Conservation (phyloP, 2,113 vertebrate genomes). For the Campylorhamphus procurvoides region DNA sequence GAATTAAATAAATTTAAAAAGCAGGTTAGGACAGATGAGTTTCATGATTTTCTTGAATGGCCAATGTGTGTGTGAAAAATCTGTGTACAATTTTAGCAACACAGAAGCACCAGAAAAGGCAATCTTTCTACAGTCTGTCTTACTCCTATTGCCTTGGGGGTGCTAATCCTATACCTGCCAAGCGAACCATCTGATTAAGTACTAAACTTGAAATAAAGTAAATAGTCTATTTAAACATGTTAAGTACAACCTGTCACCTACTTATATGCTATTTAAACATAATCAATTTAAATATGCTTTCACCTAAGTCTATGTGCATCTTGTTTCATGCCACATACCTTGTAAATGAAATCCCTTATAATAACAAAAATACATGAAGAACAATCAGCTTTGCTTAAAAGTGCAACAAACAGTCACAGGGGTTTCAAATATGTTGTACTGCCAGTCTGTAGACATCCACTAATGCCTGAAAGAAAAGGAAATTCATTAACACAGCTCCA, state of each 20-base stretch:
- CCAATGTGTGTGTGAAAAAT: background rate
- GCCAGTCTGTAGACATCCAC: background rate
- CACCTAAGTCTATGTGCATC: background rate
- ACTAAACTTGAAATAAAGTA: conserved; percentile 16
- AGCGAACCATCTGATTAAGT: conserved; percentile 13
- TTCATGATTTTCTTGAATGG: background rate
- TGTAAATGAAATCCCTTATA: background rate
- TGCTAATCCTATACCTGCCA: background rate
- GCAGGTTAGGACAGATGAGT: background rate
- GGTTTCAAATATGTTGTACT: background rate
- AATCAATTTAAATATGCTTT: background rate
- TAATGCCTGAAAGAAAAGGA: background rate
- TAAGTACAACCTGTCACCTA: conserved; percentile 28
- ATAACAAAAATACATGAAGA: background rate
- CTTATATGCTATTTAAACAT: conserved; percentile 15
- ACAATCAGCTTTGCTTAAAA: background rate
- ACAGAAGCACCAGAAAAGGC: background rate
- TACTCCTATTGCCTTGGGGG: background rate
- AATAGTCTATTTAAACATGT: conserved; percentile 34
- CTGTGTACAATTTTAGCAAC: background rate
- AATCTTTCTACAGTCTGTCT: background rate
- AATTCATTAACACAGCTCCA: background rate
- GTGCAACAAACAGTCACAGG: background rate
- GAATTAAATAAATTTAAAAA: background rate
- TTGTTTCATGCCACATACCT: background rate